phyloP scores from a whole-genome alignment of 2,888 invertebrate species.

The Orthosia incerta region DNA sequence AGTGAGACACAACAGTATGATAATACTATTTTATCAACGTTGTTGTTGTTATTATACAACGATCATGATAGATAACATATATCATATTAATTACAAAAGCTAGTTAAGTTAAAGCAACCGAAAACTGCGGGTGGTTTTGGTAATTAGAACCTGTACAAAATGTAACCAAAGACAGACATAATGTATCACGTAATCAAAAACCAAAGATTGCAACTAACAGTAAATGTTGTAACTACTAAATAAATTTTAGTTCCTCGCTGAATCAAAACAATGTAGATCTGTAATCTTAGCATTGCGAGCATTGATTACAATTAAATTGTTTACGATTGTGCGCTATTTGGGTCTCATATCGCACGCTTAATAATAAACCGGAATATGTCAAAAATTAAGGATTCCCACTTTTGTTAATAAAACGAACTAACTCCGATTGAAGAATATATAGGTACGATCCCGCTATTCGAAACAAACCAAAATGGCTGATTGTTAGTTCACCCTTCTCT shows the following conservation, averaged over 20 bases:
- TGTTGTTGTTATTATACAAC: not conserved
- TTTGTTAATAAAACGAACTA: too few species aligned
- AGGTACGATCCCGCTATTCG: too few species aligned
- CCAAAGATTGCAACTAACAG: conserved; percentile 11
- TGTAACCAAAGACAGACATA: not conserved
- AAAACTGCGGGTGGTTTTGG: not conserved
- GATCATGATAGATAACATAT: too few species aligned
- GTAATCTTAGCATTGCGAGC: conserved; percentile 25
- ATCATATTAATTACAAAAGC: too few species aligned
- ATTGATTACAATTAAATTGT: conserved; percentile 52
- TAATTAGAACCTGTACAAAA: not conserved
- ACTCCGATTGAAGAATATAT: too few species aligned
- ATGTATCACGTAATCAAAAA: conserved; percentile 16
- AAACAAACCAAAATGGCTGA: too few species aligned
- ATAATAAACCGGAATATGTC: too few species aligned
- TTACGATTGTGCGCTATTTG: conserved; percentile 35
- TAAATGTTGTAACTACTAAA: conserved; percentile 42
- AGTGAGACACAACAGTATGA: too few species aligned
- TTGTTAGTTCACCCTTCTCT: too few species aligned
- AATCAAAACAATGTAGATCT: conserved; percentile 62
- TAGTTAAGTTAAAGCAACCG: too few species aligned
- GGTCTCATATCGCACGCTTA: too few species aligned
- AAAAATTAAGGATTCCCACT: too few species aligned
- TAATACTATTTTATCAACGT: not conserved
- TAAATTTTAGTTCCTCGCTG: conserved; percentile 54